Evolutionary conservation across 2,888 invertebrate genomes (phyloP), one percentile per base, ranked within the genome.

Genomic region (Galerucella calmariensis): DNA sequence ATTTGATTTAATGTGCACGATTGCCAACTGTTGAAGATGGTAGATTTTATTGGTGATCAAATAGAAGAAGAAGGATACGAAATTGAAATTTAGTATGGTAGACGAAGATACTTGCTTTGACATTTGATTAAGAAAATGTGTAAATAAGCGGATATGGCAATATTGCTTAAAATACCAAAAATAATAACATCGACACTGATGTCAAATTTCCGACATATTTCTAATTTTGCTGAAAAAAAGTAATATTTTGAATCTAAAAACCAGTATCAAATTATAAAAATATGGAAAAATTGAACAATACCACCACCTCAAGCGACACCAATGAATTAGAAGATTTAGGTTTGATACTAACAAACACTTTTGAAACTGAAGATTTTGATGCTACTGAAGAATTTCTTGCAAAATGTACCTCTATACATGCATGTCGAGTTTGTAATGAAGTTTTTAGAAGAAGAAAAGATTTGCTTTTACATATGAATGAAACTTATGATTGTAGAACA

Each of bases 191-290:
- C 63, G 51, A 35, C 72, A 72, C 46, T 72, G 72, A 72, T 72
- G 72, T 72, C 72, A 72, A 72, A 59, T 67, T 72, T 72, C 70
- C 65, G 71, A 71, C 71, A 71, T 71, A 71, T 71, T 65, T 71
- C 56, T 65, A 56, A 71, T 71, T 71, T 71, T 71, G 56, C 71
- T 58, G 71, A 71, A 71, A 72, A 62, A 66, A 71, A 59, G 20
- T 48, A 72, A 46, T 35, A 20, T 58, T 66, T 35, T 66, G 48
- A 46, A 35, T 24, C 62, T 6, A 35, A 56, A 67, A 41, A 16
- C 41, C n/a, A 27, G n/a, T 20, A 6, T 56, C 11, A 11, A 12
- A 2, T 5, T 16, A 6, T 41, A 46, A 58, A 67, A 67, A 24
- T 56, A 72, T 72, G 72, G 72, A 72, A 46, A 46, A 56, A 11